Base-by-base conservation (phyloP, 2,888 invertebrate genomes). In the Chloroclysta siterata region DNA sequence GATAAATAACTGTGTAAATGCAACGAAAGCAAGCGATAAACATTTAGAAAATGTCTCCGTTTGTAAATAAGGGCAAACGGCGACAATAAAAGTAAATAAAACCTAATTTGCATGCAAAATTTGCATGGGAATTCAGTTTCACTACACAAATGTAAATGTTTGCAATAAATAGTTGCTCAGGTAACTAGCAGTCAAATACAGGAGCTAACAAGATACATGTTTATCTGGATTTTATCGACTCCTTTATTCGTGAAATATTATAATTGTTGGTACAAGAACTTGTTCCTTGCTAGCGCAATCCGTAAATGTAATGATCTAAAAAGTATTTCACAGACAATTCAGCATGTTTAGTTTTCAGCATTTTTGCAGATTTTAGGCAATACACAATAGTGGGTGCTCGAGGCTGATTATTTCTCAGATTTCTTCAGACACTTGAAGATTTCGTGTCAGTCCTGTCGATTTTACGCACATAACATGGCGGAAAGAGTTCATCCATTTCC, bases 111-210 rank as follows among this genome's bases (percentile, higher is more conserved):
- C 51, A 58, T 58, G 60, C 57, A 46, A 15, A 63, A 58, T 64
- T 60, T 60, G 56, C 65, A 62, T 62, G 58, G 52, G 42, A 59
- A 65, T 58, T 65, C 65, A 56, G 60, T 65, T 65, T 56, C 55
- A 50, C 56, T 64, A 48, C 60, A 52, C 51, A 28, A 46, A 63
- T 52, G 60, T 55, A 60, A 59, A 64, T 64, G 56, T 36, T 39
- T 53, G 54, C 56, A 33, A 60, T 65, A 60, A 65, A 65, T 65
- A 65, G 60, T 28, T 47, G 36, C 39, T 22, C 41, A 42, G 46
- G 36, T 15, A 57, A 48, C 48, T 48, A 48, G 48, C 53, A 60
- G 44, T 57, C 65, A 56, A 39, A 64, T 57, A 36, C 57, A 50
- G 57, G 39, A 65, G 64, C 56, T 65, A 60, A 60, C 56, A 56